These are phyloP conservation scores for Hartigia nigra DNA, from an alignment of 2,888 invertebrate genomes.

Conservation along the genomic window DNA sequence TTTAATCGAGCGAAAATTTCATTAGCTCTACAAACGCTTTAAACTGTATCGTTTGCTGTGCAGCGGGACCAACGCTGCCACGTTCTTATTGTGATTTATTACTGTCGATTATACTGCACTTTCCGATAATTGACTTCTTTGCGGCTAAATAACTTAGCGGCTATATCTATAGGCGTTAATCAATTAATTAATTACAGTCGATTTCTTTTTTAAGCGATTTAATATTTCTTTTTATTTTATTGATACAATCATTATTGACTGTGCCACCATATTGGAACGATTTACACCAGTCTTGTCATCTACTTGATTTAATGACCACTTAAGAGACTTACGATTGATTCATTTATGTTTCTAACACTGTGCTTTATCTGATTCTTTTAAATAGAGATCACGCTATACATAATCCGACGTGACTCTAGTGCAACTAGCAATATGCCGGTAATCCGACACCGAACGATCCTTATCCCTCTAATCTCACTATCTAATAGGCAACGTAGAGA, in stretches of 20 bases:
- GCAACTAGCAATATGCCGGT: slow-evolving; percentile 37
- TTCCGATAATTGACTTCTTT: neutral
- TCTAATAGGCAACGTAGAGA: neutral
- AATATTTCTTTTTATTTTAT: neutral
- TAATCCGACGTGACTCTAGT: slow-evolving; percentile 2
- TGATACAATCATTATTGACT: neutral
- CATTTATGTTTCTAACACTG: slow-evolving; percentile 12
- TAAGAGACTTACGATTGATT: slow-evolving; percentile 34
- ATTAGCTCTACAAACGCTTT: neutral
- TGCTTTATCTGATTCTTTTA: neutral
- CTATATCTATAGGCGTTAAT: neutral
- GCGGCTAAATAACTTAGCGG: neutral
- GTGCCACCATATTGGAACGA: neutral
- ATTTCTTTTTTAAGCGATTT: neutral
- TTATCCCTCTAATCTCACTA: slow-evolving; percentile 5
- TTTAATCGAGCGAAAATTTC: neutral
- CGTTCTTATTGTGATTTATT: neutral
- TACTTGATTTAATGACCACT: slow-evolving; percentile 30
- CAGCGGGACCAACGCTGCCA: neutral
- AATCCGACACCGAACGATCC: slow-evolving; percentile 33
- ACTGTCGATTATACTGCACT: neutral
- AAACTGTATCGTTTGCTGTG: neutral
- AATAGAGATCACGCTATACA: slow-evolving; percentile 3
- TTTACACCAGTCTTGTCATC: neutral
- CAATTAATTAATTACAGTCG: neutral